A percentile compares a stretch with the other conserved stretches of the same genome.
phyloP scores from a whole-genome alignment of 2,113 vertebrate genomes.

The Aldabrachelys gigantea region DNA sequence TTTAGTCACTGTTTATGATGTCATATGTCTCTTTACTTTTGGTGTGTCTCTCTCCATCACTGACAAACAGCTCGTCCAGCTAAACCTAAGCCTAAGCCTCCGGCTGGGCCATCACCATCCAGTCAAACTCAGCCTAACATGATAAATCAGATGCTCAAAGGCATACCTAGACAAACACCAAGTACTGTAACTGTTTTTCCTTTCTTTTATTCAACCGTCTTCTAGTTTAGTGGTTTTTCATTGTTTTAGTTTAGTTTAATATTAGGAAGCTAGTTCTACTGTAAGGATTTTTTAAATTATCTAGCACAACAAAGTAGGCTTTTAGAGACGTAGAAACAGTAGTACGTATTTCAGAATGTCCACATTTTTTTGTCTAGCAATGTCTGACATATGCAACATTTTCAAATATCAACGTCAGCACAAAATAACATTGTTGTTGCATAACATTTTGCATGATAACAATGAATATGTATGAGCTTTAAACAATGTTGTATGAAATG shows the following conservation, averaged over 20 bases:
- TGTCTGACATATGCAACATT: constrained; percentile 90
- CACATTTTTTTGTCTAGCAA: constrained; percentile 88
- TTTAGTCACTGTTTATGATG: constrained; percentile 79
- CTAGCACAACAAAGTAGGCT: constrained; percentile 66
- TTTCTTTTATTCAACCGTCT: constrained; percentile 76
- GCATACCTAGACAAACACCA: constrained; percentile 84
- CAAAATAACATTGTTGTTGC: constrained; percentile 87
- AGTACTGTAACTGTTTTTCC: constrained; percentile 82
- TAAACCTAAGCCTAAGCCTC: constrained; percentile 76
- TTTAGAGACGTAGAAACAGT: constrained; percentile 77
- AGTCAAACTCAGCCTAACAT: constrained; percentile 82
- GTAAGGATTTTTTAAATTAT: constrained; percentile 67
- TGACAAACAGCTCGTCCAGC: constrained; percentile 80
- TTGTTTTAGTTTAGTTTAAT: constrained; percentile 59
- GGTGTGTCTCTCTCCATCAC: constrained; percentile 76
- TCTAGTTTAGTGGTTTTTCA: constrained; percentile 76
- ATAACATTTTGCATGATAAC: constrained; percentile 93
- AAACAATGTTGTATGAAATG: constrained; percentile 82
- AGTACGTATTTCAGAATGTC: constrained; percentile 83
- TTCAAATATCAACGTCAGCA: constrained; percentile 89
- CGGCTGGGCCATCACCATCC: constrained; percentile 80
- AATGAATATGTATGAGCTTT: constrained; percentile 89
- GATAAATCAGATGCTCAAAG: constrained; percentile 84
- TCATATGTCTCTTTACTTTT: constrained; percentile 84
- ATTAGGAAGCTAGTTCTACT: constrained; percentile 58